Evolutionary conservation across 1,140 invertebrate genomes (phyloP), one percentile per base, ranked within the genome.

Genomic region (Antheraea pernyi): DNA sequence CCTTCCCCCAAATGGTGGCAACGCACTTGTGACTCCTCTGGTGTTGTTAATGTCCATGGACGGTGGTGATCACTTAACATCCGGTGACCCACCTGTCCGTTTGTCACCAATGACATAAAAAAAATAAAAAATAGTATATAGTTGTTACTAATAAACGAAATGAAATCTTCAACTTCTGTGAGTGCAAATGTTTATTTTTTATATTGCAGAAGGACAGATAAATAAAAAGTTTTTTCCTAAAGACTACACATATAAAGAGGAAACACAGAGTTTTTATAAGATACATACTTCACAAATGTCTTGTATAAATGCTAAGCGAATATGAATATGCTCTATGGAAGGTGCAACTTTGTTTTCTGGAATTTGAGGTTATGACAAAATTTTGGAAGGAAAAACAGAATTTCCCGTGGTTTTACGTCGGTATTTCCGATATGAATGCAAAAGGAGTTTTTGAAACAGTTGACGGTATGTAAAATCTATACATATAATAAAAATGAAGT

Each of bases 361-460:
- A 91, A 62, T 81, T 79, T 0, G 37, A 80, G 3, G 71, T 72
- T 0, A 79, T 90, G 7, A 72, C 82, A 13, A 62, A 42, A 0
- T 82, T 73, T 60, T 87, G 80, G 82, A 88, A 86, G 19, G 53
- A 67, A 48, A 85, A 82, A 3, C 83, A 85, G 37, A 75, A 78
- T 0, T 82, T 74, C 8, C 7, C 53, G 68, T 74, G 70, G 39
- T 74, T 89, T 16, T 84, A 69, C 36, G 76, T 91, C 39, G 89
- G 89, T 0, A 70, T 91, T n/a, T 84, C 83, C 7, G 77, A 81
- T 58, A 75, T 78, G 19, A 65, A 84, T 3, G 82, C 77, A 0
- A 83, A 84, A 64, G 83, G 83, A 71, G 81, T 85, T 0, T 88
- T 85, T 72, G 79, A 82, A 70, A 88, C 89, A 39, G 73, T 89